These are phyloP conservation scores for Magallana ariakensis DNA, from an alignment of 1,140 invertebrate species.

Conservation along the genomic window DNA sequence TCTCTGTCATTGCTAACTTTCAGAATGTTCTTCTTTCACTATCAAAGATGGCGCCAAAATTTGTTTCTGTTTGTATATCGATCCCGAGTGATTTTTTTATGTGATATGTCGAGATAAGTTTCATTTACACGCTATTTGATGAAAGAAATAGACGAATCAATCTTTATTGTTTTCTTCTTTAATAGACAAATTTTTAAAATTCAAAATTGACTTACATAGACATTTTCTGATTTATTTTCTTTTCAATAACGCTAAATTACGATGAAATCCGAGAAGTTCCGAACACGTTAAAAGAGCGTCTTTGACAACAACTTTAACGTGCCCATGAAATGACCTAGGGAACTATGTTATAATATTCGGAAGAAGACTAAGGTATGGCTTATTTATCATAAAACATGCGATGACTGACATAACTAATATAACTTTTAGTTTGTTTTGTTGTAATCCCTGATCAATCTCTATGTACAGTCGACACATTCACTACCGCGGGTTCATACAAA, in stretches of 20 bases:
- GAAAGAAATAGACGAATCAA: too few species aligned
- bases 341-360: neutral
- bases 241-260: neutral
- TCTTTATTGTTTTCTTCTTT: neutral
- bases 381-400: neutral
- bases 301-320: constrained; percentile 21
- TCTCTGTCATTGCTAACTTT: neutral
- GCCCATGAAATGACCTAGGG: constrained; percentile 27
- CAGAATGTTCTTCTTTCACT: too few species aligned
- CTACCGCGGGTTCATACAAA: too few species aligned
- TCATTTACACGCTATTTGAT: too few species aligned
- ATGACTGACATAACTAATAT: too few species aligned
- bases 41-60: too few species aligned
- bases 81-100: too few species aligned
- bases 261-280: neutral
- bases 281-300: constrained; percentile 6
- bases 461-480: too few species aligned
- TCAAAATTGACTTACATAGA: neutral
- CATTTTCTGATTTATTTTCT: neutral
- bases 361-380: neutral
- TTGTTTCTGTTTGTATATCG: too few species aligned
- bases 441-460: too few species aligned
- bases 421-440: too few species aligned
- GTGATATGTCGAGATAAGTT: too few species aligned
- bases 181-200: neutral